Conservation (phyloP, 2,113 vertebrate species). For the Cyanistes caeruleus region DNA sequence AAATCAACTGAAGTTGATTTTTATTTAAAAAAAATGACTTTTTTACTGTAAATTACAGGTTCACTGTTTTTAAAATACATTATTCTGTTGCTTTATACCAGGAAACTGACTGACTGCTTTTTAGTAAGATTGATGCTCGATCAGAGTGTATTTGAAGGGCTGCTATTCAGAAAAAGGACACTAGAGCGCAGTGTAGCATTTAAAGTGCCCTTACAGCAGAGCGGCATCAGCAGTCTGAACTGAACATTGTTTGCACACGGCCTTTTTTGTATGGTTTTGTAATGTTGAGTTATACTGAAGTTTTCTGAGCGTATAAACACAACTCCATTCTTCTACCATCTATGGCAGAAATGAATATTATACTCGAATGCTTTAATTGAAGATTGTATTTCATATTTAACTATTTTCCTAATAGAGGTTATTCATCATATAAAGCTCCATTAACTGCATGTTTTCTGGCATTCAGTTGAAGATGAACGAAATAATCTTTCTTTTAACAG, state of each 20-base stretch:
- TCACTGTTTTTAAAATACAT: background rate
- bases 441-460: background rate
- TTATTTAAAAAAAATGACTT: background rate
- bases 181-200: constrained; percentile 69
- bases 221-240: rapidly evolving
- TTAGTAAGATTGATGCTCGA: background rate
- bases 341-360: background rate
- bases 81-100: background rate
- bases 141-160: background rate
- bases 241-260: background rate
- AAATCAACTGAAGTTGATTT: background rate
- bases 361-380: background rate
- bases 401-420: background rate
- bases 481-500: background rate
- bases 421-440: background rate
- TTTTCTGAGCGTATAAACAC: background rate
- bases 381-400: background rate
- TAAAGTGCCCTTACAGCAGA: background rate
- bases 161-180: constrained; percentile 13
- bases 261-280: background rate
- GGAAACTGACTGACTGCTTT: background rate
- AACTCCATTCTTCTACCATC: background rate
- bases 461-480: background rate
- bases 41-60: background rate
- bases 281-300: background rate